Conservation (phyloP, 2,113 vertebrate species). For the Pithys albifrons region DNA sequence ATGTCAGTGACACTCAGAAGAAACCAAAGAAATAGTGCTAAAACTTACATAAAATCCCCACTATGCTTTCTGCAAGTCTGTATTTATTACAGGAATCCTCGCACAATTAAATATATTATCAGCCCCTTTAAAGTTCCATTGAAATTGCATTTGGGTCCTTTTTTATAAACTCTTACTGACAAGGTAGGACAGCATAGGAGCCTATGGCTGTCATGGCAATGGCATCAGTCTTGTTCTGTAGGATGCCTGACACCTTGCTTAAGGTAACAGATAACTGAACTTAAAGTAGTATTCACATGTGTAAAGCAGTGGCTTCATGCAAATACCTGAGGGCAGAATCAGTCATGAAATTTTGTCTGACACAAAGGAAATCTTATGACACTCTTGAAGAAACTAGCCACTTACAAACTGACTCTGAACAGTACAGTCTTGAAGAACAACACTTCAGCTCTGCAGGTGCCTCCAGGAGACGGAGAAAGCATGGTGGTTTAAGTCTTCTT, state of each 20-base stretch:
- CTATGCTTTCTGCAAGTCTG: not conserved
- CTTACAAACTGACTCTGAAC: not conserved
- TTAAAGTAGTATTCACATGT: not conserved
- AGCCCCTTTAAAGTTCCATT: not conserved
- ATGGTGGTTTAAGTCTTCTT: not conserved
- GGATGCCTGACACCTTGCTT: fast-evolving
- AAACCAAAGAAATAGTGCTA: not conserved
- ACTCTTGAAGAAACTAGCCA: not conserved
- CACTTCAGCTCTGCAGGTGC: not conserved
- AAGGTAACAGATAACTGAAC: not conserved
- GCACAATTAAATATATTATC: not conserved
- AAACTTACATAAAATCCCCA: not conserved
- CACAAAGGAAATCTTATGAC: not conserved
- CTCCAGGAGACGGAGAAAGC: not conserved
- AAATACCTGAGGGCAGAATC: not conserved
- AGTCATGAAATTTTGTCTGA: not conserved
- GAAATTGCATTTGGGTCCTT: not conserved
- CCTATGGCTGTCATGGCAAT: not conserved
- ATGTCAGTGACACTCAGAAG: not conserved
- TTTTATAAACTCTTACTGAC: not conserved
- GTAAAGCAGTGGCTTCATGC: not conserved
- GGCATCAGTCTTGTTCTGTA: not conserved
- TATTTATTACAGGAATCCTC: not conserved
- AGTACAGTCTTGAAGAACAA: not conserved
- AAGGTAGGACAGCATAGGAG: not conserved